phyloP scores from a whole-genome alignment of 2,797 vertebrate genomes.

The Pipistrellus kuhlii region DNA sequence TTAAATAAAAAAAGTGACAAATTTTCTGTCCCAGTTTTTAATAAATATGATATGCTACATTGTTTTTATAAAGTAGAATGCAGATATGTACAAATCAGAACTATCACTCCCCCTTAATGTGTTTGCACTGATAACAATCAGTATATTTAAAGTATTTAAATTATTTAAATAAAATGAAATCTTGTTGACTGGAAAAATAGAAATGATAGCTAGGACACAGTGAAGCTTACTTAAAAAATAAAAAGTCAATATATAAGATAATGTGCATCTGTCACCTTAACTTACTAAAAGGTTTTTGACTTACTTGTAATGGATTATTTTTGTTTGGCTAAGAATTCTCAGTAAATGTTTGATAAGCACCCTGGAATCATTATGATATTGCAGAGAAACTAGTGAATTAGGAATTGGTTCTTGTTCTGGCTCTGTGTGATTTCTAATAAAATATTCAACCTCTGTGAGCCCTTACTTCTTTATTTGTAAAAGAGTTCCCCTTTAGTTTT shows the following conservation, averaged over 20 bases:
- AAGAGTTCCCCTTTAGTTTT: slow-evolving; percentile 2
- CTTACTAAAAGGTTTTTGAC: slow-evolving; percentile 71
- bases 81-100: slow-evolving; percentile 8
- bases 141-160: slow-evolving; percentile 55
- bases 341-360: slow-evolving; percentile 70
- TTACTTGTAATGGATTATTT: slow-evolving; percentile 70
- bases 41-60: neutral
- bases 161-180: slow-evolving; percentile 62
- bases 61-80: slow-evolving; percentile 50
- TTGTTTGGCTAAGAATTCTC: slow-evolving; percentile 62
- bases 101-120: neutral
- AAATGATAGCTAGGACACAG: slow-evolving; percentile 11
- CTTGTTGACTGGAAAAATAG: slow-evolving; percentile 48
- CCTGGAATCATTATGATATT: slow-evolving; percentile 45
- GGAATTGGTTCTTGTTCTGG: slow-evolving; percentile 18
- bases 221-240: slow-evolving; percentile 48
- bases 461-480: neutral
- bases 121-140: slow-evolving; percentile 49
- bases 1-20: slow-evolving; percentile 64
- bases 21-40: slow-evolving; percentile 55
- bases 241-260: slow-evolving; percentile 56
- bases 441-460: neutral
- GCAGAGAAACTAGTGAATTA: slow-evolving; percentile 55
- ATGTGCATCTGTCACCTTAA: slow-evolving; percentile 42
- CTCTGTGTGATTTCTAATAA: neutral